Evolutionary conservation across 1,140 invertebrate genomes (phyloP).

Genomic region (Heliconius hermathena): DNA sequence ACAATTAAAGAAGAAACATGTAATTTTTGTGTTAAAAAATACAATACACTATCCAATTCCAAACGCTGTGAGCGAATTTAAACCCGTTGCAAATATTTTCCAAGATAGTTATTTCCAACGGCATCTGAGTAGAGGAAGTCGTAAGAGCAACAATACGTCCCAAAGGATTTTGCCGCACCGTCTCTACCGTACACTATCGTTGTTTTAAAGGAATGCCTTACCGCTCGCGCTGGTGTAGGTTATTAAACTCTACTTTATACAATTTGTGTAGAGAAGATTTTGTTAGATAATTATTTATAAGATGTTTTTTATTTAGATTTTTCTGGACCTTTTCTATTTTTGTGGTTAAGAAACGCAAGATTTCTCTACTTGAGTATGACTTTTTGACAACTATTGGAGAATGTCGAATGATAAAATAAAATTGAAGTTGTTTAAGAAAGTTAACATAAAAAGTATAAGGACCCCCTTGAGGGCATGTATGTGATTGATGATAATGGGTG

Average conservation of each 20-base stretch:
- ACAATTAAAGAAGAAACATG: no score
- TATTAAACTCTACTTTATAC: not conserved
- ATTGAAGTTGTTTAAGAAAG: no score
- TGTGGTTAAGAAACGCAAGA: no score
- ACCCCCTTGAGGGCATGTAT: no score
- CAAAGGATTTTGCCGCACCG: not conserved
- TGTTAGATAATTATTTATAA: not conserved
- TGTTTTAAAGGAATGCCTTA: conserved; percentile 8
- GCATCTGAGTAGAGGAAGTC: conserved; percentile 11
- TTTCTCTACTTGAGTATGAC: no score
- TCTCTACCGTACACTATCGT: not conserved
- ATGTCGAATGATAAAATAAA: no score
- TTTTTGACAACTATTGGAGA: no score
- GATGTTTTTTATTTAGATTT: no score
- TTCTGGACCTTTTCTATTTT: no score
- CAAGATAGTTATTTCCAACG: conserved; percentile 14
- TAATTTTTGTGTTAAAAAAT: no score
- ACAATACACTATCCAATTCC: not conserved
- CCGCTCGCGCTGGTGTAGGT: not conserved
- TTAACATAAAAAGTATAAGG: no score
- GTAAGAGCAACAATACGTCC: conserved; percentile 18
- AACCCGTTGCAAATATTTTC: conserved; percentile 12
- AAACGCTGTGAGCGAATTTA: not conserved
- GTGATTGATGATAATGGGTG: no score
- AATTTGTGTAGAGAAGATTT: not conserved